A percentile compares a stretch with the other conserved stretches of the same genome.
Conservation (phyloP, 2,797 vertebrate species). For the Oryzias dopingdopingensis region DNA sequence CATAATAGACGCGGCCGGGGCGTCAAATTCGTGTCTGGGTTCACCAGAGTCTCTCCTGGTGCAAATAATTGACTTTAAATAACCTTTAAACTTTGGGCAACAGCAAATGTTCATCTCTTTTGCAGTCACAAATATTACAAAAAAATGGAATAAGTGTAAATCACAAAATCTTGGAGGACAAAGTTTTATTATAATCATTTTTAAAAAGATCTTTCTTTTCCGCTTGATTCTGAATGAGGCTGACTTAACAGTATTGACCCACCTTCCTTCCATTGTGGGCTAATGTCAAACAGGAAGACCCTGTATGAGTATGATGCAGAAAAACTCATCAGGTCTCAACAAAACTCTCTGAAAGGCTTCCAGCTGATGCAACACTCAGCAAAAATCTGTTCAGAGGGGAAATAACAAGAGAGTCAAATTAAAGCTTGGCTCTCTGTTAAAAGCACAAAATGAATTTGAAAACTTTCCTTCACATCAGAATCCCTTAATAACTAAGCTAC, state of each 20-base stretch:
- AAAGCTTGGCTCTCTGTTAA: not conserved
- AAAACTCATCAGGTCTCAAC: not conserved
- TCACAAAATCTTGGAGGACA: no score
- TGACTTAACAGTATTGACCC: not conserved
- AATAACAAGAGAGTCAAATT: not conserved
- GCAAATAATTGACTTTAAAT: no score
- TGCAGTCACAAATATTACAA: no score
- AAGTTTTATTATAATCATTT: no score
- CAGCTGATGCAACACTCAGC: conserved; percentile 1
- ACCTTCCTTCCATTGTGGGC: not conserved
- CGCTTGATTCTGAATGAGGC: no score
- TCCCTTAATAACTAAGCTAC: not conserved
- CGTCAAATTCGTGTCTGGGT: no score
- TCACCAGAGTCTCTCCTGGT: no score
- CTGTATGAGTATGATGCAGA: not conserved
- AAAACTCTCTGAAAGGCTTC: not conserved
- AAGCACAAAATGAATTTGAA: not conserved
- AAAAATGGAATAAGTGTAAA: no score
- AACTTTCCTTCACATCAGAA: not conserved
- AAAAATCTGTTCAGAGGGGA: not conserved
- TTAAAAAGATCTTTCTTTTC: no score
- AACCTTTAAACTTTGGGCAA: no score
- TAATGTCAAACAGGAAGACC: conserved; percentile 3
- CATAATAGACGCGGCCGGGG: no score
- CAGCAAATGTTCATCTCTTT: no score